Percentiles rank a stretch among this genome's conserved stretches.
Evolutionary conservation across 2,888 invertebrate species (phyloP).

Genomic region (Agonopterix subpropinquella): DNA sequence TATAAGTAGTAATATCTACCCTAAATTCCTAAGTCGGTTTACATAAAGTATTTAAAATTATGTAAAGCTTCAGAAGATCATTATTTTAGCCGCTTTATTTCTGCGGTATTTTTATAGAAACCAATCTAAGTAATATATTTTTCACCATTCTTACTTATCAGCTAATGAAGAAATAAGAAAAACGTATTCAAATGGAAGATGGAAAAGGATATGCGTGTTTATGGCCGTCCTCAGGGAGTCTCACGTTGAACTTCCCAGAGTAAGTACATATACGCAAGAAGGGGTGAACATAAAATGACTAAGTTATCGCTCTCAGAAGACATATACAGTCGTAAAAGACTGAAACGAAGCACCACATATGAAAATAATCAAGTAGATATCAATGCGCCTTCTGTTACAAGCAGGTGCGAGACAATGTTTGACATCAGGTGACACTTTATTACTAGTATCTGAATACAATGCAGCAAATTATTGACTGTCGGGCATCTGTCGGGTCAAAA

Average conservation of each 20-base stretch:
- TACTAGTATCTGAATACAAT: no score
- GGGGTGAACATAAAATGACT: slow-evolving; percentile 72
- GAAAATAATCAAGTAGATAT: slow-evolving; percentile 68
- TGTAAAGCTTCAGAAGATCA: no score
- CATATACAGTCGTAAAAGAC: slow-evolving; percentile 66
- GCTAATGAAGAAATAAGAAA: slow-evolving; percentile 27
- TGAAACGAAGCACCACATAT: slow-evolving; percentile 59
- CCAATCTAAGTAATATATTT: no score
- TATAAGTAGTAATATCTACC: no score
- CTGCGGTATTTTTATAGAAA: no score
- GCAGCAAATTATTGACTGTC: no score
- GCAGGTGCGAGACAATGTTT: neutral
- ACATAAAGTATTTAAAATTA: no score
- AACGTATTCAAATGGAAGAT: slow-evolving; percentile 58
- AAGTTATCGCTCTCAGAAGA: slow-evolving; percentile 72
- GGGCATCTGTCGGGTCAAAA: no score
- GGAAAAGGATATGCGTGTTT: slow-evolving; percentile 65
- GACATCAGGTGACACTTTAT: neutral
- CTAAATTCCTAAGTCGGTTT: no score
- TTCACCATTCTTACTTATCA: no score
- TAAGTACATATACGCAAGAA: slow-evolving; percentile 55
- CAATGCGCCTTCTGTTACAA: slow-evolving; percentile 29
- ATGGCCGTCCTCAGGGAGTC: slow-evolving; percentile 58
- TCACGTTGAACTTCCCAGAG: slow-evolving; percentile 57
- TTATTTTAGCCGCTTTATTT: no score